Evolutionary conservation across 2,113 vertebrate species (phyloP), one percentile per base, ranked within the genome.

Genomic region (Murina feae): DNA sequence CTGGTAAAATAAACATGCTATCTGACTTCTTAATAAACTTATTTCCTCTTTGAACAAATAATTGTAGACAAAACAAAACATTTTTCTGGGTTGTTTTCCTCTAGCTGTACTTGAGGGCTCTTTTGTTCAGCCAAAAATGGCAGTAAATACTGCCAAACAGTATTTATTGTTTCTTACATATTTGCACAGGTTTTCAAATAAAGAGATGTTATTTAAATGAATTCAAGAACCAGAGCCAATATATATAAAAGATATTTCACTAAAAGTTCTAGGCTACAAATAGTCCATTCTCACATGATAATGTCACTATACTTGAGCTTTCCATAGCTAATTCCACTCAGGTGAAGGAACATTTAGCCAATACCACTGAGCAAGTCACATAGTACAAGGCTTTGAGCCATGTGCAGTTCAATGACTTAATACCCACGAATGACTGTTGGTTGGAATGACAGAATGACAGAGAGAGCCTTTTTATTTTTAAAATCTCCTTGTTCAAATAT

Each of bases 171-270:
- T 71, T 89, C 30, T 90, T 66, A 37, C 37, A 55, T 51, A 25
- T 97, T 96, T 97, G 79, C 96, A 94, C 86, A 96, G 85, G 30
- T 28, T 75, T 94, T 91, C 30, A 69, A 53, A 65, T 49, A 89
- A 97, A 83, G 53, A 81, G 25, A 86, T 69, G 90, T 92, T 90
- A 96, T 88, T 92, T 81, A 94, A 96, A 42, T 81, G 63, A 93
- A 96, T 95, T 95, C 83, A 96, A 95, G 83, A 86, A 51, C 42
- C 58, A 96, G 80, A 12, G 20, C 17, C 55, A 92, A 95, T 93
- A 87, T 71, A 96, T 37, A 83, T 49, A 68, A 60, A 94, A 75
- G 25, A 30, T 80, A 90, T 95, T 94, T 68, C 78, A 94, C 9
- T 91, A 80, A 85, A 60, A 6, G 91, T 71, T 74, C 53, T 82